Conservation (phyloP, 2,888 invertebrate species). For the Maniola hyperantus region DNA sequence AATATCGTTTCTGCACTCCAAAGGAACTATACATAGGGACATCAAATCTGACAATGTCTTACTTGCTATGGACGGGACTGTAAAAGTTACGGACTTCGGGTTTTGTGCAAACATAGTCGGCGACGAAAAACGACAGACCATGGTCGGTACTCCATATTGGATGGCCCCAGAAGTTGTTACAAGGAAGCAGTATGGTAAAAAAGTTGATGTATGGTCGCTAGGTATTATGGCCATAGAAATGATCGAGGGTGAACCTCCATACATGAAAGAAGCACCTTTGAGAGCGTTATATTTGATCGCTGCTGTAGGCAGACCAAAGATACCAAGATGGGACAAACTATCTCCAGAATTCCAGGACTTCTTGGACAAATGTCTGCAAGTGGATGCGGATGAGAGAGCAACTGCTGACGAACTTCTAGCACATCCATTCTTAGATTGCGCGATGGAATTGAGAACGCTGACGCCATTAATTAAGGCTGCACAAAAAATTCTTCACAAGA, state of each 20-base stretch:
- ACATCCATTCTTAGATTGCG: conserved; percentile 90
- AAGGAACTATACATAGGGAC: conserved; percentile 96
- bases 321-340: conserved; percentile 91
- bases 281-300: conserved; percentile 97
- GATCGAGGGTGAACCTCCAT: conserved; percentile 98
- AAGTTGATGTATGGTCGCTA: conserved; percentile 96
- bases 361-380: conserved; percentile 93
- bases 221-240: conserved; percentile 99
- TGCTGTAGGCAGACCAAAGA: conserved; percentile 95
- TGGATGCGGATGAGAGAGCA: conserved; percentile 90
- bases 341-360: conserved; percentile 91
- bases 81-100: conserved; percentile 98
- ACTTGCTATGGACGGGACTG: conserved; percentile 94
- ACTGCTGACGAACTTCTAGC: conserved; percentile 89
- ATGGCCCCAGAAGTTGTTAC: conserved; percentile 98
- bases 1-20: conserved; percentile 93
- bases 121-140: conserved; percentile 97
- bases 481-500: conserved; percentile 90
- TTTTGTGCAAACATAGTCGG: conserved; percentile 98
- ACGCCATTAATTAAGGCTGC: conserved; percentile 96
- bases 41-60: conserved; percentile 99
- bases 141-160: conserved; percentile 99
- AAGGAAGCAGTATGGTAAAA: conserved; percentile 96
- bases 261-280: conserved; percentile 96
- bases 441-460: conserved; percentile 90